phyloP scores from a whole-genome alignment of 1,140 invertebrate species.

The Coenobita brevimanus region DNA sequence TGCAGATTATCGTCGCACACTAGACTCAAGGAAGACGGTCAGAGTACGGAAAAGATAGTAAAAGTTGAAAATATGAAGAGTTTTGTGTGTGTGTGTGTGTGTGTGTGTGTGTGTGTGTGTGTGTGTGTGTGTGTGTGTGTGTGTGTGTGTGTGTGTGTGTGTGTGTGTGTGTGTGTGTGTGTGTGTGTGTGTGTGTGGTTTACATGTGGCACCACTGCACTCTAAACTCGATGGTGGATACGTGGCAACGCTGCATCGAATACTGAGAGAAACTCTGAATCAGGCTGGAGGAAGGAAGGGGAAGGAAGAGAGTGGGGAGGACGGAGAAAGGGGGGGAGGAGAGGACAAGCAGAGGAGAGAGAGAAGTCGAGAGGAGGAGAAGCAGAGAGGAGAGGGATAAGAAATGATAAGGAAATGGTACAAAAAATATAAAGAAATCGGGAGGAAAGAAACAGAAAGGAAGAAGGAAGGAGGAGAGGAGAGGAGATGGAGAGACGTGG shows the following conservation, averaged over 20 bases:
- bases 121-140: conserved; percentile 27
- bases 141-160: conserved; percentile 47
- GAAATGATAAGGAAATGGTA: not conserved
- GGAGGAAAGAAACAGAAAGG: not conserved
- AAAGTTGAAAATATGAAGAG: not conserved
- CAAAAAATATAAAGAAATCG: not conserved
- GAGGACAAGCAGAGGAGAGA: too few species aligned
- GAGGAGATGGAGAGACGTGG: not conserved
- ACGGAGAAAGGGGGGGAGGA: too few species aligned
- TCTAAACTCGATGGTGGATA: too few species aligned
- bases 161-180: conserved; percentile 40
- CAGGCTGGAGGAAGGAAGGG: too few species aligned
- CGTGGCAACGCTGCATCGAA: too few species aligned
- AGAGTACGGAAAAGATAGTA: too few species aligned
- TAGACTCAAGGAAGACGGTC: too few species aligned
- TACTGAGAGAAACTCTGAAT: too few species aligned
- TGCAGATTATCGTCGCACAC: too few species aligned
- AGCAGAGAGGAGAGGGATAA: too few species aligned
- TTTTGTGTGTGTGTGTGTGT: conserved; percentile 6
- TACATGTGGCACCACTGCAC: not conserved
- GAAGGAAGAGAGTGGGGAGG: too few species aligned
- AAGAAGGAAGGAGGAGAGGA: not conserved
- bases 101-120: conserved; percentile 30
- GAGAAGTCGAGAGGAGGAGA: too few species aligned
- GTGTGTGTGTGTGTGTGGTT: not conserved